A percentile compares a stretch with the other conserved stretches of the same genome.
Evolutionary conservation across 2,888 invertebrate species (phyloP).

Genomic region (Ophioninae sp.): DNA sequence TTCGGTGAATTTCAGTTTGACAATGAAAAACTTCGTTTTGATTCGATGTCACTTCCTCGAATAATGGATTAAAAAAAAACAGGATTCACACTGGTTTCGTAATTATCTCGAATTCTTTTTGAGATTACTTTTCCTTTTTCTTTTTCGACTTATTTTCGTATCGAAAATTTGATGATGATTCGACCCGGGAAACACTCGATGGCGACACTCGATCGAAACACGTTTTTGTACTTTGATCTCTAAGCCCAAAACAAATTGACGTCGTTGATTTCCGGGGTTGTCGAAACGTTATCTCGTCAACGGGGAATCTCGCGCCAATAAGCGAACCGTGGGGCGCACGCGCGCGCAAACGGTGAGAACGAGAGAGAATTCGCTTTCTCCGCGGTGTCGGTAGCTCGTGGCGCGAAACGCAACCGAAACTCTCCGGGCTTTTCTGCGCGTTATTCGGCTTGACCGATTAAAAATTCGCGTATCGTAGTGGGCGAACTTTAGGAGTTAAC

Average conservation of each 20-base stretch:
- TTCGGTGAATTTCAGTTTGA: no score
- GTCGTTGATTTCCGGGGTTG: neutral
- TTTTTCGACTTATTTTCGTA: no score
- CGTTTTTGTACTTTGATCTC: conserved; percentile 3
- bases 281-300: neutral
- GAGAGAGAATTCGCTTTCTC: neutral
- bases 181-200: no score
- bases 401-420: neutral
- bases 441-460: neutral
- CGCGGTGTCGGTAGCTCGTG: neutral
- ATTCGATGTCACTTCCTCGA: no score
- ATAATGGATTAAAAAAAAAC: no score
- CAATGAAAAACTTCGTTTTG: no score
- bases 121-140: no score
- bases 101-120: no score
- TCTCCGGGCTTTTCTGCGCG: neutral
- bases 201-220: neutral
- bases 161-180: no score
- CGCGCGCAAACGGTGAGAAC: neutral
- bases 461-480: neutral
- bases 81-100: no score
- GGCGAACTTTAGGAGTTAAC: neutral
- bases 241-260: neutral
- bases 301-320: neutral
- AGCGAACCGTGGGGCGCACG: neutral